Percentiles rank a stretch among this genome's conserved stretches.
These are phyloP conservation scores for Drosophila mayaguana DNA, from an alignment of 2,888 invertebrate species.

Conservation along the genomic window DNA sequence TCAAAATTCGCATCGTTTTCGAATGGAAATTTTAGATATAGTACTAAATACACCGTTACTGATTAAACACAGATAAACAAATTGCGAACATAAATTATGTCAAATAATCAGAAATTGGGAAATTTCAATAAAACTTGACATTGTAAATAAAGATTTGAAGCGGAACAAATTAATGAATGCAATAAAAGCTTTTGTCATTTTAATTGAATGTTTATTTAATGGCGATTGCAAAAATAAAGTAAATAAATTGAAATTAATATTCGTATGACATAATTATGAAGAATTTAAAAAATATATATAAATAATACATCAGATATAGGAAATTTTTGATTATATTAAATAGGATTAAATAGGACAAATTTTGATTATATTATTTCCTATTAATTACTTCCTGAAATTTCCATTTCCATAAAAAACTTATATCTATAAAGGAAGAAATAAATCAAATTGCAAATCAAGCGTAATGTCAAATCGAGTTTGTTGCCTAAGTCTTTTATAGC, in stretches of 20 bases:
- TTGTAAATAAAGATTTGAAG: neutral
- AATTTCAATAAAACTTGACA: neutral
- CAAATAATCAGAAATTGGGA: neutral
- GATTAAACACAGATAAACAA: constrained; percentile 6
- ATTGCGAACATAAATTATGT: neutral
- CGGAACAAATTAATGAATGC: neutral
- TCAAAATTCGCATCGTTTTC: constrained; percentile 11
- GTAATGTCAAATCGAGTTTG: constrained; percentile 53
- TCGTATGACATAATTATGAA: neutral
- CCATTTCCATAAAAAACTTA: too few species aligned
- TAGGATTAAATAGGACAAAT: too few species aligned
- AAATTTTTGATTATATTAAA: too few species aligned
- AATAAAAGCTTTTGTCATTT: neutral
- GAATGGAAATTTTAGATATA: neutral
- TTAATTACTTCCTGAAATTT: too few species aligned
- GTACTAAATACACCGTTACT: neutral
- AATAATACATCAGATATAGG: too few species aligned
- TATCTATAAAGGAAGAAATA: too few species aligned
- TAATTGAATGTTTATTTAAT: neutral
- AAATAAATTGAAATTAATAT: neutral
- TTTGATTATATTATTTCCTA: too few species aligned
- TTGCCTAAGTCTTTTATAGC: constrained; percentile 72
- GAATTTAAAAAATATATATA: neutral
- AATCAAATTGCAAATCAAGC: too few species aligned
- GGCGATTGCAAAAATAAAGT: neutral